These are phyloP conservation scores for Platerodrilus igneus DNA, from an alignment of 2,888 invertebrate species.

Conservation along the genomic window DNA sequence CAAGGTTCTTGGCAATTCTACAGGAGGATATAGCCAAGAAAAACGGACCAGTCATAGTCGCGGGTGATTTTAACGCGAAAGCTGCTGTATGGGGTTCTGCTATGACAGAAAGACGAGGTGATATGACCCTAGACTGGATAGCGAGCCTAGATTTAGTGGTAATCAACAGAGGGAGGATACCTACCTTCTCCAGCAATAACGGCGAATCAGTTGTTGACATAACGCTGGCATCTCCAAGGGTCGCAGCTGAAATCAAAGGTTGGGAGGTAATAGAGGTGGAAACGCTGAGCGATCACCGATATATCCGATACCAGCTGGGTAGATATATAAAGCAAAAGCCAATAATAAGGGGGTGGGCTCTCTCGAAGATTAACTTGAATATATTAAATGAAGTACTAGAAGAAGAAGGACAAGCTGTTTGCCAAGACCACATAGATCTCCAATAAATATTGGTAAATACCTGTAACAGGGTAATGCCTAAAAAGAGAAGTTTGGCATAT, in stretches of 20 bases:
- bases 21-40: background rate
- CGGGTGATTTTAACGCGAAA: too few relatives aligned
- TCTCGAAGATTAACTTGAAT: too few relatives aligned
- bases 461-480: too few relatives aligned
- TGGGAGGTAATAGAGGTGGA: background rate
- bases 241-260: background rate
- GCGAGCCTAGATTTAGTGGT: background rate
- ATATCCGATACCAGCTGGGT: too few relatives aligned
- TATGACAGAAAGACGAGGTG: background rate
- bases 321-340: too few relatives aligned
- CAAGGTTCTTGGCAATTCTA: background rate
- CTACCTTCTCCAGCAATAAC: background rate
- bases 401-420: too few relatives aligned
- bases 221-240: background rate
- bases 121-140: background rate
- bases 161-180: background rate
- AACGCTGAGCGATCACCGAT: background rate
- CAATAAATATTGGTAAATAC: too few relatives aligned
- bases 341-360: too few relatives aligned
- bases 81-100: background rate
- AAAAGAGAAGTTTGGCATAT: too few relatives aligned
- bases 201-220: background rate
- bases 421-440: too few relatives aligned
- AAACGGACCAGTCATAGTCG: background rate
- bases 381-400: too few relatives aligned